Evolutionary conservation across 2,113 vertebrate species (phyloP), one percentile per base, ranked within the genome.

Genomic region (Tetraodon nigroviridis): DNA sequence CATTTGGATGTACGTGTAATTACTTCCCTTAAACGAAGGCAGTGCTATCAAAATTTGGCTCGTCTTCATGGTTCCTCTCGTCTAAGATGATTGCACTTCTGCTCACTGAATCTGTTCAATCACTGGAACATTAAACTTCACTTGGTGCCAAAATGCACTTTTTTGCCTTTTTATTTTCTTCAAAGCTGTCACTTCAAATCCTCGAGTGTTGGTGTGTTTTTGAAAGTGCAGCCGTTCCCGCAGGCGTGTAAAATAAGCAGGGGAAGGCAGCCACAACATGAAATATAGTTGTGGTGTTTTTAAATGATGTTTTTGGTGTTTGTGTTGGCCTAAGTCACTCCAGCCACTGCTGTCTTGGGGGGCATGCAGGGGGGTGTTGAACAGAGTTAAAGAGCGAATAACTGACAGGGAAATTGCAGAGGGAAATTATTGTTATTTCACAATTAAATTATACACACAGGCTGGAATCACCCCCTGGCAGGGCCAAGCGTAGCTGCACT

Each of bases 351-450:
- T 75, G 79, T 81, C 81, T 86, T 84, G 80, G 48, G 55, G 80
- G 60, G 27, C 13, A 55, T 37, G 52, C 50, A n/a, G 61, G 48
- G 67, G 55, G 62, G 55, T 65, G 55, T 49, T 47, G 57, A 66
- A 51, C 42, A 0, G 58, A 62, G 67, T 64, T 69, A 84, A 57
- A 53, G 65, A 75, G 72, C 82, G 73, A 80, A 76, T 71, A 84
- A 83, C 75, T 84, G 87, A 86, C 85, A 67, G 82, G 76, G 79
- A 87, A 87, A 85, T 86, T 86, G 71, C 76, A 80, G 84, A 55
- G 82, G 83, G 82, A 86, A 84, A 81, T 82, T 78, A 85, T 86
- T 87, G 85, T 88, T 88, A 87, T 88, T 88, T 84, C 82, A 82
- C 84, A 86, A 86, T 88, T 87, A 86, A 87, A 86, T 88, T 82